Evolutionary conservation across 2,797 vertebrate genomes (phyloP), one percentile per base, ranked within the genome.

Genomic region (Acipenser ruthenus): DNA sequence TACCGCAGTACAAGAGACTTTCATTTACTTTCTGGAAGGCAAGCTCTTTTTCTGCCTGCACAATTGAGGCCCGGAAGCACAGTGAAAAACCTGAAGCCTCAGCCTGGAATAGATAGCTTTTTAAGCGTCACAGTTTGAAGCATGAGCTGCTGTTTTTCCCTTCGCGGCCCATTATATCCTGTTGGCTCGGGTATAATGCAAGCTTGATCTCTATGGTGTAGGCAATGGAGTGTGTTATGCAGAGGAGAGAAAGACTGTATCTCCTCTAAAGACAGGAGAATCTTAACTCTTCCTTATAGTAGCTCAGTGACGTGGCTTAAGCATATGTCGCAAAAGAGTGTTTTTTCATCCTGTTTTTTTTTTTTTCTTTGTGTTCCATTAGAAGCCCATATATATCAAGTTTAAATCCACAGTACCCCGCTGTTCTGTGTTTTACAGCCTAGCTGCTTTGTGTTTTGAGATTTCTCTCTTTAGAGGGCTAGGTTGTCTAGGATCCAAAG

Each of bases 171-270:
- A 48, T 65, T 58, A n/a, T 58, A 8, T 8, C 48, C 65, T 65
- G 53, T 65, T 53, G n/a, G 23, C 65, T 49, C 7, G 55, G 18
- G 47, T 37, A 65, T 56, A 65, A 65, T 65, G 53, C 53, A 11
- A 48, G 11, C 65, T 52, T 65, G 56, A 55, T 65, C 65, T 59
- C 50, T 13, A 58, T 59, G 55, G 50, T 58, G 18, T 37, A 59
- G 55, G 65, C 50, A 65, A 6, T 49, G 65, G 52, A 65, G 65
- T 65, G 65, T 58, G 51, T 48, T 58, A 13, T 7, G 65, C 65
- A 65, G 11, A 49, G 53, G n/a, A 65, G 47, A 47, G 52, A 48
- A 65, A 48, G 47, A 59, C 13, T 23, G 65, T 55, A n/a, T 59
- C 53, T 50, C 55, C 12, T 58, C 55, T 49, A 62, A 23, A 7